phyloP scores from a whole-genome alignment of 1,140 invertebrate species.

The Gryllus bimaculatus region DNA sequence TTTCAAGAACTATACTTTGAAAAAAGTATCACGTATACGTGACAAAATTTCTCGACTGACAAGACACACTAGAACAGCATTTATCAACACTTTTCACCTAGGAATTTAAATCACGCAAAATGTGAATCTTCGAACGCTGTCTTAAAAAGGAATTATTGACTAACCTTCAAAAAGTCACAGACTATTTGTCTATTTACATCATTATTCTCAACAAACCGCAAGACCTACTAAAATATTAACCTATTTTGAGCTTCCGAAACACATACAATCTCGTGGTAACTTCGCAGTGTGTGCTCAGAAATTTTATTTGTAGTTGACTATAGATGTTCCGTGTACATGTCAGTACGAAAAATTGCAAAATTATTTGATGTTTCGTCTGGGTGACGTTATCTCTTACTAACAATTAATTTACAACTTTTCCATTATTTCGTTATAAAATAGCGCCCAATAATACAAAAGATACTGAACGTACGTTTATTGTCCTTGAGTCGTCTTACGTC shows the following conservation, averaged over 20 bases:
- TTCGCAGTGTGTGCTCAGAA: not conserved
- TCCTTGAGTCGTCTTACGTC: no score
- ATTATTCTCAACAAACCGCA: constrained; percentile 4
- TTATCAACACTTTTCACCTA: not conserved
- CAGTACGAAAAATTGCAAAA: no score
- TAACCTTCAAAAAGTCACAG: not conserved
- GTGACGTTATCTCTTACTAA: no score
- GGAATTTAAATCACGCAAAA: no score
- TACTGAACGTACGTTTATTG: no score
- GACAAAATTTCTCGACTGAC: not conserved
- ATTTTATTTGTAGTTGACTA: not conserved
- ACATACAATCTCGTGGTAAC: not conserved
- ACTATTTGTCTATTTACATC: constrained; percentile 5
- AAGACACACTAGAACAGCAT: not conserved
- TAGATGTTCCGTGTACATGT: no score
- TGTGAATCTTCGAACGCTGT: no score
- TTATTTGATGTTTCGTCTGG: no score
- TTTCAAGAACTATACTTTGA: not conserved
- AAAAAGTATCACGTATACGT: not conserved
- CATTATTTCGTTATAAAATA: no score
- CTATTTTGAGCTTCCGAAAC: not conserved
- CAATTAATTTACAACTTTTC: no score
- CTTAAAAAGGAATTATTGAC: not conserved
- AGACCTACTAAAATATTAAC: constrained; percentile 5
- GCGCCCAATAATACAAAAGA: no score